Conservation (phyloP, 2,113 vertebrate species). For the Cebidichthys violaceus region DNA sequence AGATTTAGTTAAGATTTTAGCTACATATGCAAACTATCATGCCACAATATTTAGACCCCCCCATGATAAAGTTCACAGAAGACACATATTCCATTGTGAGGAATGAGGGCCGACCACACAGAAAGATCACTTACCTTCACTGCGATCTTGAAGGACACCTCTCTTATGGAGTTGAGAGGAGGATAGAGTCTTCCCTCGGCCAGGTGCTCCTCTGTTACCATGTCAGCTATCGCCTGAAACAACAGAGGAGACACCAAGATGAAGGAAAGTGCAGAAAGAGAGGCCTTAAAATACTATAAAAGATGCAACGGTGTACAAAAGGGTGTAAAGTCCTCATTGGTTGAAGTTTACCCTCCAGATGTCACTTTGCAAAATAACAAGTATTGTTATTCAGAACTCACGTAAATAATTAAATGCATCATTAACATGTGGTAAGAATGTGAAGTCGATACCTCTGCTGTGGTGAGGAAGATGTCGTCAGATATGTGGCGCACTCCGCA, state of each 20-base stretch:
- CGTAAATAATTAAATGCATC: no score
- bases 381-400: background rate
- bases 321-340: background rate
- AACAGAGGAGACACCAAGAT: background rate
- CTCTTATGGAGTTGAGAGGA: constrained; percentile 91
- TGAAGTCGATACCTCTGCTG: constrained; percentile 88
- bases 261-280: background rate
- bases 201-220: constrained; percentile 93
- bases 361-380: background rate
- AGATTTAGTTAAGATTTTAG: background rate
- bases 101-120: background rate
- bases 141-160: constrained; percentile 96
- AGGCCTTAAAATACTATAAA: background rate
- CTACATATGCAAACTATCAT: background rate
- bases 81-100: background rate
- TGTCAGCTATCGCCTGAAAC: constrained; percentile 88
- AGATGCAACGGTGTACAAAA: background rate
- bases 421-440: background rate
- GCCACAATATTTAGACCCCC: background rate
- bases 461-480: constrained; percentile 95
- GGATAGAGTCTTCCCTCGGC: constrained; percentile 95
- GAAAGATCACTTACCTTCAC: constrained; percentile 85
- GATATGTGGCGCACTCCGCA: constrained; percentile 93
- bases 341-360: background rate
- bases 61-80: background rate